A percentile compares a stretch with the other conserved stretches of the same genome.
phyloP scores from a whole-genome alignment of 2,113 vertebrate species.

The Glaucidium brasilianum region DNA sequence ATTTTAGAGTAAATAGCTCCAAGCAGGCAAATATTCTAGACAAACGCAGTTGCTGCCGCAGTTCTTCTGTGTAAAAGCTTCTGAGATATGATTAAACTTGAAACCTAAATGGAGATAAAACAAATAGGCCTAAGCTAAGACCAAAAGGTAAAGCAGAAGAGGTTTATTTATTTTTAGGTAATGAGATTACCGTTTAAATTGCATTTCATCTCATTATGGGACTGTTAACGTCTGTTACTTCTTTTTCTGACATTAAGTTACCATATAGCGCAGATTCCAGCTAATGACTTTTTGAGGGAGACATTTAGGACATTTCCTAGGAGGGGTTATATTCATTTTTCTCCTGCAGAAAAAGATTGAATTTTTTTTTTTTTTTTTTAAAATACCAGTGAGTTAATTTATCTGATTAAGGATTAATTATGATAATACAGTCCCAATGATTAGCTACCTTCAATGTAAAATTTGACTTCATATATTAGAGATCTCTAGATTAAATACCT shows the following conservation, averaged over 20 bases:
- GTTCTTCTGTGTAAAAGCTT: conserved; percentile 35
- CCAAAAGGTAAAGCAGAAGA: conserved; percentile 52
- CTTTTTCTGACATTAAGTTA: conserved; percentile 62
- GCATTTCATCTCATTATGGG: conserved; percentile 51
- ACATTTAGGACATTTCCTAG: conserved; percentile 55
- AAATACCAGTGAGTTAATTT: conserved; percentile 8
- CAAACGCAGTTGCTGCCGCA: neutral
- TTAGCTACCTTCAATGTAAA: conserved; percentile 1
- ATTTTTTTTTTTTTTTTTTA: neutral
- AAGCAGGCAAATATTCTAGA: conserved; percentile 13
- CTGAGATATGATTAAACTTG: conserved; percentile 50
- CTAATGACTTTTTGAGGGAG: conserved; percentile 56
- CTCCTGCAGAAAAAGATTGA: neutral
- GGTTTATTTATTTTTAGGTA: conserved; percentile 54
- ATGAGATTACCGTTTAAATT: conserved; percentile 51
- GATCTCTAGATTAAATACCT: neutral
- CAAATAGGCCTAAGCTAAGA: conserved; percentile 24
- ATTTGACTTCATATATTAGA: neutral
- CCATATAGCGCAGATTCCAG: conserved; percentile 19
- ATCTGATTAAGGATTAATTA: conserved; percentile 48
- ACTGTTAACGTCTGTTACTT: conserved; percentile 54
- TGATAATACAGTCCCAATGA: neutral
- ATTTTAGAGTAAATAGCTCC: conserved; percentile 19
- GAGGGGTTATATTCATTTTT: conserved; percentile 35
- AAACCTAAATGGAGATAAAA: conserved; percentile 55